A percentile compares a stretch with the other conserved stretches of the same genome.
Conservation (phyloP, 1,140 invertebrate genomes). For the Drosophila neocordata region DNA sequence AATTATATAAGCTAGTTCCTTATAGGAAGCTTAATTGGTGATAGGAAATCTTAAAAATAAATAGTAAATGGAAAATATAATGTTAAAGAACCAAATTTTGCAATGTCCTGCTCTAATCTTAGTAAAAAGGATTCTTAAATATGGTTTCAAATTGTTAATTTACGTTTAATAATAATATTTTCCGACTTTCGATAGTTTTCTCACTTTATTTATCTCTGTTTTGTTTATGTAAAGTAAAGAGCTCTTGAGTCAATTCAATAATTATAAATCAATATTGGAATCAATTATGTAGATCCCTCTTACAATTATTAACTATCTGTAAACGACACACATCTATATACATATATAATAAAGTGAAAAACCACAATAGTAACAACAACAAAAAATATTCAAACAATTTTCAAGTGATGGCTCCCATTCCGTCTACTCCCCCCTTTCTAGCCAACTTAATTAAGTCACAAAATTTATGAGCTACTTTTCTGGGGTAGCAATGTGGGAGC, state of each 20-base stretch:
- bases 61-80: no score
- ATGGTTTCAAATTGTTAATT: no score
- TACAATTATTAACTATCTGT: constrained; percentile 74
- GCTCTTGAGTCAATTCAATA: constrained; percentile 57
- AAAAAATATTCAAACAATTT: constrained; percentile 73
- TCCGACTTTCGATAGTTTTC: neutral
- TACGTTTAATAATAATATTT: no score
- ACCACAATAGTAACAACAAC: constrained; percentile 12
- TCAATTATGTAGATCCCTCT: constrained; percentile 65
- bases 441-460: constrained; percentile 78
- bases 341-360: constrained; percentile 14
- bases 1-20: no score
- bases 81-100: no score
- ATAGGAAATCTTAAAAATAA: no score
- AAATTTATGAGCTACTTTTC: constrained; percentile 76
- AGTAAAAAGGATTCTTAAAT: no score
- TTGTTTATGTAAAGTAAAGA: constrained; percentile 23
- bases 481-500: constrained; percentile 38
- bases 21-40: no score
- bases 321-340: constrained; percentile 41
- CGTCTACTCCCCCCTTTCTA: neutral
- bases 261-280: constrained; percentile 74
- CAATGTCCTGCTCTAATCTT: no score
- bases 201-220: constrained; percentile 32
- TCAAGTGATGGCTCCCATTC: constrained; percentile 58